Evolutionary conservation across 2,113 vertebrate genomes (phyloP).

Genomic region (Crypturellus undulatus): DNA sequence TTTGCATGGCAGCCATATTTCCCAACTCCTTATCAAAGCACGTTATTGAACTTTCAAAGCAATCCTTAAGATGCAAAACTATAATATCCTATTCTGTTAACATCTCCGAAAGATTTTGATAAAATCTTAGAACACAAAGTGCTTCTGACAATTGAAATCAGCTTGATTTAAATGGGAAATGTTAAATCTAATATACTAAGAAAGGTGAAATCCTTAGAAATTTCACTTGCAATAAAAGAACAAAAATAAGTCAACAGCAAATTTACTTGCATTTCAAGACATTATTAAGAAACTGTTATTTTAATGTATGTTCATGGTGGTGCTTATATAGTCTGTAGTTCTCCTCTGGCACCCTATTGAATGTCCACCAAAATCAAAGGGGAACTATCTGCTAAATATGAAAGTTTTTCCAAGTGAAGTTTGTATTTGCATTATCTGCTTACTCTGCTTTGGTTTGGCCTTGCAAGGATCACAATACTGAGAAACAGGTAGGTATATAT

Average conservation of each 20-base stretch:
- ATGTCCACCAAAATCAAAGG: background rate
- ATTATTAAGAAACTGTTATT: background rate
- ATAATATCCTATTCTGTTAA: background rate
- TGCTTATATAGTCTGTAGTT: background rate
- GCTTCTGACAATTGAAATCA: background rate
- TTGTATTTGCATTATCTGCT: background rate
- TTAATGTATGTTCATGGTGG: rapidly evolving
- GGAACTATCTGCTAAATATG: background rate
- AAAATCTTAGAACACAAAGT: background rate
- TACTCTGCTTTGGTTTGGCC: background rate
- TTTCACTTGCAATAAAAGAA: background rate
- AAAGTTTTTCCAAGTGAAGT: background rate
- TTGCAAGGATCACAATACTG: rapidly evolving
- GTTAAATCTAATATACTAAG: background rate
- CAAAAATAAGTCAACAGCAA: rapidly evolving
- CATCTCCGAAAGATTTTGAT: background rate
- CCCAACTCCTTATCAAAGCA: background rate
- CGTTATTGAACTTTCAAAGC: background rate
- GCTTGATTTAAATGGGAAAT: background rate
- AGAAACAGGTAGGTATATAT: background rate
- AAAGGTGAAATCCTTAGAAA: background rate
- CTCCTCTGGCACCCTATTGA: background rate
- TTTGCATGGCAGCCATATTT: background rate
- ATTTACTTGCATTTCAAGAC: background rate
- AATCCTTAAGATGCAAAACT: background rate